These are phyloP conservation scores for Lonchura striata DNA, from an alignment of 2,113 vertebrate species.

Conservation along the genomic window DNA sequence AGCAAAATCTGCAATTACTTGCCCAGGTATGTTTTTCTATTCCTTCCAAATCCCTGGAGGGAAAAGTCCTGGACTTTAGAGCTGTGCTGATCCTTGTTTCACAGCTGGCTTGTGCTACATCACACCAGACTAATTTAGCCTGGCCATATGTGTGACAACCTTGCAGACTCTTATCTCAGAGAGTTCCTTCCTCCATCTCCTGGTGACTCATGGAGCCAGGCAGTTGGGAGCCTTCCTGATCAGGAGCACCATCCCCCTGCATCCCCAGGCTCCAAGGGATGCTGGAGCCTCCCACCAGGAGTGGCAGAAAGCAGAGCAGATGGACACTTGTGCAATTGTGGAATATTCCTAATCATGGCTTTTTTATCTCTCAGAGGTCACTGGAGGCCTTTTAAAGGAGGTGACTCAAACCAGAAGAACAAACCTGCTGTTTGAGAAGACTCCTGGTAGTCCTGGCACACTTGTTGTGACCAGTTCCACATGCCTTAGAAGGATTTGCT, in stretches of 20 bases:
- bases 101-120: background rate
- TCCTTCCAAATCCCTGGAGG: background rate
- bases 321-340: background rate
- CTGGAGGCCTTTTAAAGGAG: background rate
- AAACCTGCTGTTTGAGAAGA: background rate
- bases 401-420: slow-evolving; percentile 2
- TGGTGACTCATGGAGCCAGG: background rate
- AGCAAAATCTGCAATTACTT: background rate
- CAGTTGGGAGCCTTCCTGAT: background rate
- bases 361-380: background rate
- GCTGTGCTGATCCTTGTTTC: background rate
- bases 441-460: background rate
- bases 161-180: background rate
- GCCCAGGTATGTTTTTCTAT: background rate
- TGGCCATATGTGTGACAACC: background rate
- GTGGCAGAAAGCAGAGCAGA: background rate
- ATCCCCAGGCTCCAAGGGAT: background rate
- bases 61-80: background rate
- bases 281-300: background rate
- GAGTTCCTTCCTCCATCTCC: background rate
- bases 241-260: background rate
- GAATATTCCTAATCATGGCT: background rate
- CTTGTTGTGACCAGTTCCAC: slow-evolving; percentile 3
- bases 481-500: background rate
- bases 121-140: background rate